phyloP scores from a whole-genome alignment of 2,888 invertebrate species.

The Pomacea canaliculata region DNA sequence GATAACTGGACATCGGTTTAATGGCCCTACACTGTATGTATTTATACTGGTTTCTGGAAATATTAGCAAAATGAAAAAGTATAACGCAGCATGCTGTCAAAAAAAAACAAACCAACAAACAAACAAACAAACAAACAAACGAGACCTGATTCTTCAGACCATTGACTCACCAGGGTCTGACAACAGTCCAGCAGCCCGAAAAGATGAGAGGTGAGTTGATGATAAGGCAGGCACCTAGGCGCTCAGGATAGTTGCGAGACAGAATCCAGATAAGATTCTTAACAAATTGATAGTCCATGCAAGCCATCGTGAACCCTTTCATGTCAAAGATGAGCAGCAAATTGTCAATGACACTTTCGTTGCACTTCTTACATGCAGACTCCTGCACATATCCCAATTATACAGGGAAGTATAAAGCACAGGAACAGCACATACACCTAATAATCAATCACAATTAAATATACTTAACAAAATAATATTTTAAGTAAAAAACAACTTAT shows the following conservation, averaged over 20 bases:
- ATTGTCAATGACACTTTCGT: conserved; percentile 84
- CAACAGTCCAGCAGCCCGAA: conserved; percentile 83
- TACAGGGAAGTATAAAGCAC: neutral
- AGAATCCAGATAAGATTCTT: conserved; percentile 85
- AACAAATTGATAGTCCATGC: conserved; percentile 85
- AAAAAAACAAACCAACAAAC: no score
- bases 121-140: no score
- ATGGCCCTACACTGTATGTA: no score
- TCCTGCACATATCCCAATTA: conserved; percentile 73
- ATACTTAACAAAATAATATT: no score
- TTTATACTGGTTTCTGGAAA: no score
- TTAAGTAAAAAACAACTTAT: neutral
- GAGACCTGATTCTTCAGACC: no score
- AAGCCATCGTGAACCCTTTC: conserved; percentile 78
- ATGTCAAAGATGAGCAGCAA: conserved; percentile 85
- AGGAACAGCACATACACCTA: neutral
- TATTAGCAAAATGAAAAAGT: no score
- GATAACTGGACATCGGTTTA: no score
- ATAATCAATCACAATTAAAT: neutral
- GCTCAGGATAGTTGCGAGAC: conserved; percentile 83
- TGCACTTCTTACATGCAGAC: conserved; percentile 82
- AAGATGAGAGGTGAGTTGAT: conserved; percentile 82
- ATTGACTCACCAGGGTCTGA: conserved; percentile 79
- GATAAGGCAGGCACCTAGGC: conserved; percentile 82
- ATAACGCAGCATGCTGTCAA: no score